These are phyloP conservation scores for Brevimyrus niger DNA, from an alignment of 2,113 vertebrate genomes.

Conservation along the genomic window DNA sequence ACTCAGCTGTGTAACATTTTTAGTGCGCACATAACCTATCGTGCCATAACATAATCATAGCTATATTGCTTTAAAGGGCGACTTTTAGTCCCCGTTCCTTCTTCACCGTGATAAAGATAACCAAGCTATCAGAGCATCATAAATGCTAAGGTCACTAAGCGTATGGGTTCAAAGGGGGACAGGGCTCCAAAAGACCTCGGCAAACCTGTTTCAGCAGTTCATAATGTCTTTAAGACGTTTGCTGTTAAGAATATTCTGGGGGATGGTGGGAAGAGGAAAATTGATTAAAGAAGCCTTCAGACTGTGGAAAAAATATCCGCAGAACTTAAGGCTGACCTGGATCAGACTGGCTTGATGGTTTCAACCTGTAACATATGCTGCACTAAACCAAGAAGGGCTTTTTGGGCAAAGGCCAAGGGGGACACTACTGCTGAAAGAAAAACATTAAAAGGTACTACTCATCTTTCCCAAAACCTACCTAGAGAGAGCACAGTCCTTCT, in stretches of 20 bases:
- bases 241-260: neutral
- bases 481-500: neutral
- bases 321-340: neutral
- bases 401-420: neutral
- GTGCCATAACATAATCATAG: neutral
- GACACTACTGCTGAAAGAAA: neutral
- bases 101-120: neutral
- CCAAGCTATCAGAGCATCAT: neutral
- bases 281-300: neutral
- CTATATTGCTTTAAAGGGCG: neutral
- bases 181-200: neutral
- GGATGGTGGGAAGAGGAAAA: neutral
- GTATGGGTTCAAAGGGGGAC: neutral
- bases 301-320: neutral
- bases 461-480: neutral
- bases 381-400: neutral
- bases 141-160: neutral
- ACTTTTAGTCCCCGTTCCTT: neutral
- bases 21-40: neutral
- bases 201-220: neutral
- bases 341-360: neutral
- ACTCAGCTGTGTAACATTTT: neutral
- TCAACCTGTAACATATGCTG: neutral
- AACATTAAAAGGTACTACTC: neutral
- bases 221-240: neutral